Evolutionary conservation across 2,113 vertebrate genomes (phyloP), one percentile per base, ranked within the genome.

Genomic region (Labeo rohita): DNA sequence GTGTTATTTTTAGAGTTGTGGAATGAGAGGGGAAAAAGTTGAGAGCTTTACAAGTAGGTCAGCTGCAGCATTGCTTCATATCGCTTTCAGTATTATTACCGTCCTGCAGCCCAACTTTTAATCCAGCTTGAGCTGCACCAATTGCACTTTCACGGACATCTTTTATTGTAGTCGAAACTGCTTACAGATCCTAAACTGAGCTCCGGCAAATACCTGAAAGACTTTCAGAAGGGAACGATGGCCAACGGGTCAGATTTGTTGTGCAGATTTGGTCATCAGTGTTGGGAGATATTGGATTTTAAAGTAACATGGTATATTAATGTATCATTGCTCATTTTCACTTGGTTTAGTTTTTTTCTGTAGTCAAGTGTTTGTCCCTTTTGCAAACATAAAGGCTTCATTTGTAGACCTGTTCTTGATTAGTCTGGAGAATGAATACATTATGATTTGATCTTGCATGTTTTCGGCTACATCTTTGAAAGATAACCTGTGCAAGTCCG

Each of bases 21-120:
- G 92, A 92, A 91, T 84, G 88, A 91, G 92, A 92, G 92, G 92
- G 93, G 63, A 85, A 90, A 94, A 93, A 92, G 91, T 94, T 92
- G 91, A 92, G 91, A 94, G 93, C 90, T 88, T 90, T 86, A 91
- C 91, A 95, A 95, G 94, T 95, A 94, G 94, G 94, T 95, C 95
- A 95, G 91, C 91, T 92, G 87, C 90, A 92, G 91, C 91, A 89
- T 90, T 92, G 78, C 90, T 91, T 92, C 91, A 93, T 90, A 93
- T 93, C 91, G 92, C 91, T 91, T 90, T 92, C 93, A 92, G 92
- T 94, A 94, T 93, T 94, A 93, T 94, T 93, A 92, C 92, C 90
- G 88, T 28, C 91, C 86, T 92, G 88, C 81, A 85, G 88, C 90
- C 89, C 89, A 93, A 92, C 91, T 94, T 92, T 92, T 93, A 93